Conservation (phyloP, 2,113 vertebrate species). For the Myanophis thanlyinensis region DNA sequence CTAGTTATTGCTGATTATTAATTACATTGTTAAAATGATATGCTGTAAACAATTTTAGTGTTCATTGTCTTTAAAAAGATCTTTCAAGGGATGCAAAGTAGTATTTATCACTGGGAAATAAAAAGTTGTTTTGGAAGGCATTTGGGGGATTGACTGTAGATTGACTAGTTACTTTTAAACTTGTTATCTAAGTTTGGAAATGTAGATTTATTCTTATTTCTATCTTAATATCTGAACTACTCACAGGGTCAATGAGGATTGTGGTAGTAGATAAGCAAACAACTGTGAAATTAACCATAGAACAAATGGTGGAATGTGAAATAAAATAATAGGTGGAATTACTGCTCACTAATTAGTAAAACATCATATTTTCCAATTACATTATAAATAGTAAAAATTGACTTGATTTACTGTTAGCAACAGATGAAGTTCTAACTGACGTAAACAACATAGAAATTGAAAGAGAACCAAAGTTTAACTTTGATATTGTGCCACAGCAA, state of each 20-base stretch:
- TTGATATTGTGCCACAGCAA: background rate
- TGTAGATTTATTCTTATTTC: background rate
- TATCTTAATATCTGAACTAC: background rate
- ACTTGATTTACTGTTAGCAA: conserved; percentile 45
- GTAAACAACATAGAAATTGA: background rate
- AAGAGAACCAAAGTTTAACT: conserved; percentile 13
- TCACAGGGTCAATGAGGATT: background rate
- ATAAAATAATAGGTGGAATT: conserved; percentile 53
- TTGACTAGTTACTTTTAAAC: background rate
- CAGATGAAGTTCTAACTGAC: conserved; percentile 41
- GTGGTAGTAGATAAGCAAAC: conserved; percentile 40
- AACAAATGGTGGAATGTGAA: conserved; percentile 51
- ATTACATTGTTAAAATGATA: conserved; percentile 49
- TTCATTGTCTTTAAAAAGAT: background rate
- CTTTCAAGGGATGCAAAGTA: conserved; percentile 23
- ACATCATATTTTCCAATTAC: conserved; percentile 51
- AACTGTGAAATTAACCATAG: conserved; percentile 63
- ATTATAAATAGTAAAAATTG: conserved; percentile 49
- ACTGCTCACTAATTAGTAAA: conserved; percentile 51
- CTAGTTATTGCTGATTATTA: conserved; percentile 31
- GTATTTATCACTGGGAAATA: conserved; percentile 3
- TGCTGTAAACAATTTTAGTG: conserved; percentile 41
- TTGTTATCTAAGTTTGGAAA: background rate
- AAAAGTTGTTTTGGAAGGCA: background rate
- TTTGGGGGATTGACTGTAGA: conserved; percentile 47